Conservation (phyloP, 2,113 vertebrate genomes). For the Tenebrosternarchus preto region DNA sequence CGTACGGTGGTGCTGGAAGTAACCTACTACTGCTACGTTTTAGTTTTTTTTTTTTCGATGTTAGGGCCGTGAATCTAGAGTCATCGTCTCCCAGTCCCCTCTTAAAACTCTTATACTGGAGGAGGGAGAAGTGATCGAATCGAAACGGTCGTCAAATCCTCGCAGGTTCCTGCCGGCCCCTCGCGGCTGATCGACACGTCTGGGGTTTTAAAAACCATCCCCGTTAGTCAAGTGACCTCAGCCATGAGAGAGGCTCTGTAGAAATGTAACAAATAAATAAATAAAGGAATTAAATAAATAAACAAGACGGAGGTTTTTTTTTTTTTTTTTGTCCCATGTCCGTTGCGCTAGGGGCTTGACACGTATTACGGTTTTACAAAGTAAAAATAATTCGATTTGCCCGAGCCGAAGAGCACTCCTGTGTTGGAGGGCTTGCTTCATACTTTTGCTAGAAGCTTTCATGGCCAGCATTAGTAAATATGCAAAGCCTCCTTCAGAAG, state of each 20-base stretch:
- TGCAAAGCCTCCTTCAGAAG: slow-evolving; percentile 45
- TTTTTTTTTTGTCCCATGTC: slow-evolving; percentile 20
- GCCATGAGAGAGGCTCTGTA: no score
- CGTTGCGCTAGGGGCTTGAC: slow-evolving; percentile 14
- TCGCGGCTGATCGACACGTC: neutral
- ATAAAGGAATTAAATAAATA: neutral
- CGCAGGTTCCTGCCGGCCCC: neutral
- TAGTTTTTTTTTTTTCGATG: slow-evolving; percentile 44
- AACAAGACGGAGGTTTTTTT: no score
- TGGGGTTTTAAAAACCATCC: slow-evolving; percentile 14
- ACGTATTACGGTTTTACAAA: slow-evolving; percentile 21
- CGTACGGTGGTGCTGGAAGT: slow-evolving; percentile 41
- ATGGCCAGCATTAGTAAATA: slow-evolving; percentile 51
- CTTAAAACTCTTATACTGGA: slow-evolving; percentile 27
- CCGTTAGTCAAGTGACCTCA: slow-evolving; percentile 4
- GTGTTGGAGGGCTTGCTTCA: slow-evolving; percentile 32
- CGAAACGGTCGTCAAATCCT: neutral
- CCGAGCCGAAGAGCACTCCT: slow-evolving; percentile 29
- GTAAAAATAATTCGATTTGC: slow-evolving; percentile 32
- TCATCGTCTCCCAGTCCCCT: slow-evolving; percentile 4
- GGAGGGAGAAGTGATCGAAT: neutral
- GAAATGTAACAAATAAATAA: neutral
- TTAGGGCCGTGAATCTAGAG: slow-evolving; percentile 24
- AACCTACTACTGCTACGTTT: slow-evolving; percentile 40
- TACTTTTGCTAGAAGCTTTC: slow-evolving; percentile 29